A percentile compares a stretch with the other conserved stretches of the same genome.
Evolutionary conservation across 64 coral and sea anemone species (phyloP).

Genomic region (Porites lutea): DNA sequence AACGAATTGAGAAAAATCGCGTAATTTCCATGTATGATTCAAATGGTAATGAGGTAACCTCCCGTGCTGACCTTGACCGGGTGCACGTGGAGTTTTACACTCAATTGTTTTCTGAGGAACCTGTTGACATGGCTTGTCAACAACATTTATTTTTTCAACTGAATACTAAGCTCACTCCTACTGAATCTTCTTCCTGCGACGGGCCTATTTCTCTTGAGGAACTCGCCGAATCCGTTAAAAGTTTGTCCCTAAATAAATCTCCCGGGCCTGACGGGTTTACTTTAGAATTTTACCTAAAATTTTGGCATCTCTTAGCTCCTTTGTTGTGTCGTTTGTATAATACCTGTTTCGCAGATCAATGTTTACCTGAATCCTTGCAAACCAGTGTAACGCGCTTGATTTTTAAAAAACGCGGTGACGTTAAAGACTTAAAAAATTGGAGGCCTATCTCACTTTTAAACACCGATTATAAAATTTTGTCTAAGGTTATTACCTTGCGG

Average conservation of each 20-base stretch:
- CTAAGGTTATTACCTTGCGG: too few species aligned
- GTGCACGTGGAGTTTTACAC: neutral
- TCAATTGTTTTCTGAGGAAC: neutral
- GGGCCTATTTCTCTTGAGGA: neutral
- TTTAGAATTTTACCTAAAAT: neutral
- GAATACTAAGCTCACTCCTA: neutral
- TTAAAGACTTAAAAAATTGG: neutral
- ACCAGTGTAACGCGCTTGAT: neutral
- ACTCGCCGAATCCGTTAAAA: neutral
- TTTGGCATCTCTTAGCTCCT: neutral
- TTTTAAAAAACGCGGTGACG: neutral
- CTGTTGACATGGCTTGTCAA: neutral
- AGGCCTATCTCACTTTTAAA: too few species aligned
- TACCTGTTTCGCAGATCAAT: neutral
- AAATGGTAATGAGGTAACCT: neutral
- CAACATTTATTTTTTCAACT: neutral
- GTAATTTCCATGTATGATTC: neutral
- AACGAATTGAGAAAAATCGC: neutral
- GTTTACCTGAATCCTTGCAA: neutral
- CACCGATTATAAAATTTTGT: too few species aligned
- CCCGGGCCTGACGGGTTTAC: neutral
- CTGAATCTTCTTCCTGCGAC: neutral
- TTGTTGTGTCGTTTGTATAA: neutral
- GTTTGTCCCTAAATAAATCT: neutral
- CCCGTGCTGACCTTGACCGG: neutral